Conservation (phyloP, 2,797 vertebrate genomes). For the Pristis pectinata region DNA sequence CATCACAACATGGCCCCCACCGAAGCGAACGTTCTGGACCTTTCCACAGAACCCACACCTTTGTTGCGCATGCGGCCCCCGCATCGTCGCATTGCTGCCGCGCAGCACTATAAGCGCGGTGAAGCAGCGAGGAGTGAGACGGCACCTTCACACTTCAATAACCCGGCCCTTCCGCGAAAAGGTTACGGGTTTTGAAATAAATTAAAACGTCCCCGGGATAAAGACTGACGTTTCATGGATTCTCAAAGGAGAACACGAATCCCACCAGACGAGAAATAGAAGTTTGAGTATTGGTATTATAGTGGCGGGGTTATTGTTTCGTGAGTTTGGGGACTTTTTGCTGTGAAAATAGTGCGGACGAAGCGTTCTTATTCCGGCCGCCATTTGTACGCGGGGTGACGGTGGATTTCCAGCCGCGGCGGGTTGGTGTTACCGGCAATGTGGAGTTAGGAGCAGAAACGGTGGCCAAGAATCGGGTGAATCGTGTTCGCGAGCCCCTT, state of each 20-base stretch:
- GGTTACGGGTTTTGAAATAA: not conserved
- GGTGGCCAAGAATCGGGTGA: conserved; percentile 29
- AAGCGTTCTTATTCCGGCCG: not conserved
- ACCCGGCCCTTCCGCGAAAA: not conserved
- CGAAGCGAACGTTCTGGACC: not conserved
- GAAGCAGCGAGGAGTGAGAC: no score
- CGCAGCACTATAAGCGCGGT: not conserved
- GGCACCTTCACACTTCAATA: not conserved
- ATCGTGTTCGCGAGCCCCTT: not conserved
- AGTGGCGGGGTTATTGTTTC: not conserved
- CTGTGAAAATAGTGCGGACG: not conserved
- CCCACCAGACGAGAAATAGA: not conserved
- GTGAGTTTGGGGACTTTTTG: not conserved
- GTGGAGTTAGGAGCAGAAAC: no score
- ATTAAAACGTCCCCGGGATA: no score
- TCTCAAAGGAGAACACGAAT: not conserved
- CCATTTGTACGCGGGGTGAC: not conserved
- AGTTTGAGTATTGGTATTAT: not conserved
- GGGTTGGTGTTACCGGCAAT: rapidly evolving
- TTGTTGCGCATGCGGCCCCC: not conserved
- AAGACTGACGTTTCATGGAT: no score
- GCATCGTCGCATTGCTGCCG: not conserved
- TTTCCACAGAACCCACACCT: not conserved
- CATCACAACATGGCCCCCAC: not conserved
- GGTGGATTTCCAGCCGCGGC: not conserved